phyloP scores from a whole-genome alignment of 2,888 invertebrate genomes.

The Noctua pronuba region DNA sequence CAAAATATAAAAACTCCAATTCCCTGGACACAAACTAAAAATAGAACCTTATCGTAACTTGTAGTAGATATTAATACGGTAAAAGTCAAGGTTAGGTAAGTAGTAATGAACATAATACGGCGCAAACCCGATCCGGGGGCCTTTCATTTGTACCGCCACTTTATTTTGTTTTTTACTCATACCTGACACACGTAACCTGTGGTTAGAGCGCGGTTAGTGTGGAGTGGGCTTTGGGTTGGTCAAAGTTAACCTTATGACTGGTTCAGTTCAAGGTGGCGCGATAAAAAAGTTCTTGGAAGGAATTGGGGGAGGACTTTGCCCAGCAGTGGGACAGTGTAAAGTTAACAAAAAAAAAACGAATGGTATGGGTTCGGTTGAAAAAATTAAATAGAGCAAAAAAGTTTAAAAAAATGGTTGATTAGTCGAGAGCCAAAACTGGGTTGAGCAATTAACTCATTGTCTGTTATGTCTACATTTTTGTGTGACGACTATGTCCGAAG shows the following conservation, averaged over 20 bases:
- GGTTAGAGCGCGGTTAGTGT: constrained; percentile 45
- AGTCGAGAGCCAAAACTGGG: background rate
- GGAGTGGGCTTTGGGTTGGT: constrained; percentile 32
- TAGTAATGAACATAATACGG: constrained; percentile 61
- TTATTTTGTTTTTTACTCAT: constrained; percentile 58
- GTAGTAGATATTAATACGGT: constrained; percentile 58
- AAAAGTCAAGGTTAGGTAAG: constrained; percentile 58
- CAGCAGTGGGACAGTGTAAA: background rate
- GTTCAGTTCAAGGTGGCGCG: background rate
- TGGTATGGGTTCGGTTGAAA: background rate
- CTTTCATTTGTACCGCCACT: constrained; percentile 67
- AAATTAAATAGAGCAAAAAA: background rate
- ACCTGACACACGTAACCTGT: constrained; percentile 63
- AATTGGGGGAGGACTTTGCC: background rate
- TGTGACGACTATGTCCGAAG: background rate
- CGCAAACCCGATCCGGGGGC: constrained; percentile 55
- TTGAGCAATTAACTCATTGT: background rate
- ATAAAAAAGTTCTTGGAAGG: background rate
- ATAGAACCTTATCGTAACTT: constrained; percentile 20
- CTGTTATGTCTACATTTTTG: background rate
- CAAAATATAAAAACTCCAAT: constrained; percentile 14
- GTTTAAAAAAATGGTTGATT: background rate
- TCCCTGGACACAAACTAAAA: constrained; percentile 6
- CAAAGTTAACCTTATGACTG: background rate
- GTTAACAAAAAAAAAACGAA: background rate